Evolutionary conservation across 2,888 invertebrate species (phyloP).

Genomic region (Parnassius mnemosyne): DNA sequence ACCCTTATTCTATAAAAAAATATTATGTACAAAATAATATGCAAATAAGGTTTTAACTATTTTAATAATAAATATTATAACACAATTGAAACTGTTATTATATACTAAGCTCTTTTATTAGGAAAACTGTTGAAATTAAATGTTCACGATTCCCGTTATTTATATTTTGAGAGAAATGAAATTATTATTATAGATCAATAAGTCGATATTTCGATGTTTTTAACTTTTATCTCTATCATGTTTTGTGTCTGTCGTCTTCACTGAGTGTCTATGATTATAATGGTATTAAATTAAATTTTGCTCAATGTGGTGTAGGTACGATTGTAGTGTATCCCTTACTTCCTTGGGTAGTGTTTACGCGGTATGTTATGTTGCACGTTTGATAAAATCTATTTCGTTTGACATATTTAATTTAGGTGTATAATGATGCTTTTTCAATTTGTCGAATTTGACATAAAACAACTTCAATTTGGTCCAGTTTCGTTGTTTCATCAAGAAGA

Average conservation of each 20-base stretch:
- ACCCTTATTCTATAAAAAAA: too few relatives aligned
- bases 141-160: too few relatives aligned
- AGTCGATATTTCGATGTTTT: neutral
- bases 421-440: slow-evolving; percentile 59
- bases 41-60: too few relatives aligned
- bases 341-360: slow-evolving; percentile 22
- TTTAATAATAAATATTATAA: too few relatives aligned
- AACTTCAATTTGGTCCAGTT: slow-evolving; percentile 65
- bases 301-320: slow-evolving; percentile 14
- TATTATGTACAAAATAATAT: too few relatives aligned
- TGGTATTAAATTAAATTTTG: slow-evolving; percentile 30
- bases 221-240: neutral
- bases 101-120: too few relatives aligned
- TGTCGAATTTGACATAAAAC: slow-evolving; percentile 71
- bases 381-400: neutral
- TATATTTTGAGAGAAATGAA: too few relatives aligned
- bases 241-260: neutral
- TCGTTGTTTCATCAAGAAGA: slow-evolving; percentile 55
- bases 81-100: too few relatives aligned
- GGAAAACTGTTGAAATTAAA: too few relatives aligned
- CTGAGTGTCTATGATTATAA: slow-evolving; percentile 45
- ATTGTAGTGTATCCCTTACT: slow-evolving; percentile 45
- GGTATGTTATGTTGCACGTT: neutral
- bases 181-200: too few relatives aligned
- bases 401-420: slow-evolving; percentile 33